Evolutionary conservation across 2,888 invertebrate species (phyloP).

Genomic region (Zonitis immaculata): DNA sequence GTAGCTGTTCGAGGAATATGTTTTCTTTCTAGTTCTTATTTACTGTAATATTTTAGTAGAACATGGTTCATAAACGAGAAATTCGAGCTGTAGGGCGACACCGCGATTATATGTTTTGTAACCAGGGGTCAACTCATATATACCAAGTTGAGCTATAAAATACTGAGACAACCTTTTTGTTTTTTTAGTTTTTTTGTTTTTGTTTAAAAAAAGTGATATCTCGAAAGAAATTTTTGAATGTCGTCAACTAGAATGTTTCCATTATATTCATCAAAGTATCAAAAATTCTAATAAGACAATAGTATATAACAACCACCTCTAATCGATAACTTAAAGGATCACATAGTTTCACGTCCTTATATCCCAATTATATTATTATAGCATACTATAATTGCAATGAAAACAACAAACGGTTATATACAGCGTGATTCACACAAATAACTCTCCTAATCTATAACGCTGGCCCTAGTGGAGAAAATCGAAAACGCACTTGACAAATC

Average conservation of each 20-base stretch:
- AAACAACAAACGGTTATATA: too few relatives aligned
- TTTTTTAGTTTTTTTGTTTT: background rate
- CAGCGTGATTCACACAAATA: too few relatives aligned
- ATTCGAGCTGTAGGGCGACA: conserved; percentile 21
- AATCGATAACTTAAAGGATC: background rate
- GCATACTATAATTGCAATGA: background rate
- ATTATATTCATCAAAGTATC: background rate
- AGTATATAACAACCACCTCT: too few relatives aligned
- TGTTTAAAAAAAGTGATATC: conserved; percentile 15
- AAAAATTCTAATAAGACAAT: too few relatives aligned
- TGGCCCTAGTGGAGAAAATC: too few relatives aligned
- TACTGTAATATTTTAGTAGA: conserved; percentile 17
- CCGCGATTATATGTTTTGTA: conserved; percentile 17
- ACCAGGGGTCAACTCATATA: conserved; percentile 22
- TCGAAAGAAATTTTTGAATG: conserved; percentile 8
- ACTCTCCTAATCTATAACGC: too few relatives aligned
- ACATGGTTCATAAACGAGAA: conserved; percentile 20
- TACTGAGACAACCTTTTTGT: conserved; percentile 14
- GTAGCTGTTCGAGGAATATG: conserved; percentile 29
- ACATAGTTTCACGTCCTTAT: background rate
- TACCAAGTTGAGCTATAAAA: conserved; percentile 21
- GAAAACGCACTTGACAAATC: too few relatives aligned
- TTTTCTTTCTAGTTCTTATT: conserved; percentile 19
- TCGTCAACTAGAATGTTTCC: background rate
- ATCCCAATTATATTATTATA: background rate